Base-by-base conservation (phyloP, 1,140 invertebrate species). In the Papilio aristodemus region DNA sequence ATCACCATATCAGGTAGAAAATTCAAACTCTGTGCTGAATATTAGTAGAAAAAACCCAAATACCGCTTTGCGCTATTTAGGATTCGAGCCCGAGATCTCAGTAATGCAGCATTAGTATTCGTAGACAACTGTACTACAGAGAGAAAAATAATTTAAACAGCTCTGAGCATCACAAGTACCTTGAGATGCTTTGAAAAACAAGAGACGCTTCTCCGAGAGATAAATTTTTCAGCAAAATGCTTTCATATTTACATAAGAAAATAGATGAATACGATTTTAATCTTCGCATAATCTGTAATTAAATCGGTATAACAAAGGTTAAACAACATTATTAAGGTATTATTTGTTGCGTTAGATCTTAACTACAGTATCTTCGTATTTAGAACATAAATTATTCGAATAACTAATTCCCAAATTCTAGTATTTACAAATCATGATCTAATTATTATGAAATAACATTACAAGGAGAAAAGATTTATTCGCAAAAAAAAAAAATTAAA, bases 231-330 rank as follows among this genome's bases (percentile, higher is more conserved):
- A 25, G 46, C 4, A 1, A 25, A 54, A 22, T 25, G 19, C 3
- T 25, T 54, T 54, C 46, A 54, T 54, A 54, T 54, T 54, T 25
- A 54, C 3, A 5, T 22, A 10, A 54, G 46, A 54, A 50, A 50
- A 54, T 54, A 25, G 46, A 3, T 54, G 22, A 54, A 54, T 25
- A 54, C 3, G 46, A 54, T 54, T 54, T 54, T 54, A 54, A 54
- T 54, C 10, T 54, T 22, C 46, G 19, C 19, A 9, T 54, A 54
- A 54, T 54, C 46, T 54, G 19, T 54, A 54, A 54, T 54, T 54
- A 54, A 54, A 54, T 54, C 46, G 46, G 46, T 19, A 54, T 54
- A 54, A 54, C 46, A 54, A 54, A 54, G 46, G 46, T 54, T 54
- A 10, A 54, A 54, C 19, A 54, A 22, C 22, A 22, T 54, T 50